Base-by-base conservation (phyloP, 2,113 vertebrate species). In the Daboia siamensis region DNA sequence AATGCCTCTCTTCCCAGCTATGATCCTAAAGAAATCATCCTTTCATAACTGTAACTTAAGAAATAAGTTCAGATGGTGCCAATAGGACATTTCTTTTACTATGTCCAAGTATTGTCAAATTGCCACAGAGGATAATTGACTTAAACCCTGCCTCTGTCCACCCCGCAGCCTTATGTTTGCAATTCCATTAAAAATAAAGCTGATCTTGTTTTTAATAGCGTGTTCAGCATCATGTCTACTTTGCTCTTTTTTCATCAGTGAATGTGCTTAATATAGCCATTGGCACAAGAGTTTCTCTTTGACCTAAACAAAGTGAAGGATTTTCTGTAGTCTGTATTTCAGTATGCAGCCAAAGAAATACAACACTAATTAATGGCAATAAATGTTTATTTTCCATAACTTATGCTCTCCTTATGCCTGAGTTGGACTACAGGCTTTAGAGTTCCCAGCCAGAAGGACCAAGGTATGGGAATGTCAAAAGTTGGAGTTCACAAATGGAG, bases 351-450 rank as follows among this genome's bases (percentile, higher is more conserved):
- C 96, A 86, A 96, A 95, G 95, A 91, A n/a, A 51, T 17, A 24
- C 96, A 95, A 95, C 96, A 94, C 93, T 96, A 96, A 97, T 96
- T 96, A 96, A 97, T 95, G 96, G 96, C 95, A 96, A 97, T 96
- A 93, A 94, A 96, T 93, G 54, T 92, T 97, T 97, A 97, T 97
- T 74, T 91, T 94, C 17, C 74, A 17, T 80, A 80, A 80, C 17
- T 39, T 80, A 44, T 21, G 17, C 33, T 20, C 33, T 80, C 17
- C 74, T 80, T 39, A 44, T 80, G 64, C 64, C 29, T 69, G 33
- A 80, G 17, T 80, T 80, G 33, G 74, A 44, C 33, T 44, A 80
- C 17, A 21, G 74, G 17, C 74, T 80, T 39, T 80, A 44, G 74
- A 80, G 7, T 80, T 80, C 33, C 74, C 74, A 80, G 17, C 7